Conservation (phyloP, 2,113 vertebrate genomes). For the Pungitius pungitius region DNA sequence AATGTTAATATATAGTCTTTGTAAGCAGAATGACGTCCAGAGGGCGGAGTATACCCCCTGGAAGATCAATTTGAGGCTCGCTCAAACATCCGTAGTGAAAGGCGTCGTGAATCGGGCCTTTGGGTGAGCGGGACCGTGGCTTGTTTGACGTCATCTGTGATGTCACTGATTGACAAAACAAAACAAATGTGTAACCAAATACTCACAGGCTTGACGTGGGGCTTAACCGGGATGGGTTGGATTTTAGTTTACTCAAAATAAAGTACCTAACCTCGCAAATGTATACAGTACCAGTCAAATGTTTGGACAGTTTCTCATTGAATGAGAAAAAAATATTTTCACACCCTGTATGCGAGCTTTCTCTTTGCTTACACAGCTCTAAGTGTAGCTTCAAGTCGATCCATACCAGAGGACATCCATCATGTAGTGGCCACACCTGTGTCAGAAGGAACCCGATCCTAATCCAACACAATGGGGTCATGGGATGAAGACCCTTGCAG, state of each 20-base stretch:
- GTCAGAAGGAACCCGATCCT: conserved; percentile 45
- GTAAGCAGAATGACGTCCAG: not conserved
- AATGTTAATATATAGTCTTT: conserved; percentile 29
- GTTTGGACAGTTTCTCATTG: too few relatives aligned
- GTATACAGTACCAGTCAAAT: too few relatives aligned
- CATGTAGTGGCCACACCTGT: conserved; percentile 13
- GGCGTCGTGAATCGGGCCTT: not conserved
- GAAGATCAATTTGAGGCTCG: conserved; percentile 16
- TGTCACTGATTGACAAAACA: not conserved
- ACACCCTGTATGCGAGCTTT: not conserved
- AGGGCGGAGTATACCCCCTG: not conserved
- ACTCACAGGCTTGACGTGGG: not conserved
- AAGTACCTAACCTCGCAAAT: not conserved
- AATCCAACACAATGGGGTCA: conserved; percentile 57
- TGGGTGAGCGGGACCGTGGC: not conserved
- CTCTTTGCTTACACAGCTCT: conserved; percentile 5
- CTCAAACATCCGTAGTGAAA: conserved; percentile 9
- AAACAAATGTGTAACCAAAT: not conserved
- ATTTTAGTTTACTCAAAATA: not conserved
- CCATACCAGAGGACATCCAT: conserved; percentile 32
- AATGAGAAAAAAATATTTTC: not conserved
- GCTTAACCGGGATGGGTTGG: not conserved
- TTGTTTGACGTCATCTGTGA: conserved; percentile 1
- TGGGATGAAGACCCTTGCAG: conserved; percentile 50
- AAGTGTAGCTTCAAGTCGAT: not conserved